Evolutionary conservation across 2,888 invertebrate genomes (phyloP).

Genomic region (Ceramica pisi): DNA sequence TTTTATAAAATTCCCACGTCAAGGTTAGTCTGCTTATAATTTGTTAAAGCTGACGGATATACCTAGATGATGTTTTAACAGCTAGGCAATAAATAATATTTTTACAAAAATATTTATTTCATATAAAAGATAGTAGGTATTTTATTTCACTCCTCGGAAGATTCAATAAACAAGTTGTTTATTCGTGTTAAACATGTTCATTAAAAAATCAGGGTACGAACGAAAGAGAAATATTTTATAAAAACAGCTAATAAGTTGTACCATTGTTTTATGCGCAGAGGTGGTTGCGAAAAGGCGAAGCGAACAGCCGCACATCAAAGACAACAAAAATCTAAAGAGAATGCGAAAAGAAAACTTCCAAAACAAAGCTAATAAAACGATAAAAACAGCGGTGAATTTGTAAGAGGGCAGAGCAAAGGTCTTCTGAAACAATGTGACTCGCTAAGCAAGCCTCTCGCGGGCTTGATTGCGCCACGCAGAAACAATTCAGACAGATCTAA

Average conservation of each 20-base stretch:
- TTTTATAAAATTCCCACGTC: slow-evolving; percentile 9
- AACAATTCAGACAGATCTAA: slow-evolving; percentile 72
- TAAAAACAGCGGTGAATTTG: slow-evolving; percentile 83
- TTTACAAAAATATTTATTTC: background rate
- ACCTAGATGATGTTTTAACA: background rate
- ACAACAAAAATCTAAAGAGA: slow-evolving; percentile 77
- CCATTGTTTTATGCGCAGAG: slow-evolving; percentile 62
- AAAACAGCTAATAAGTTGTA: slow-evolving; percentile 57
- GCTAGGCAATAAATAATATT: background rate
- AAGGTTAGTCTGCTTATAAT: background rate
- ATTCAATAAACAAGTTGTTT: slow-evolving; percentile 32
- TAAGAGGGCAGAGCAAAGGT: slow-evolving; percentile 79
- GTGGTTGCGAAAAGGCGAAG: slow-evolving; percentile 60
- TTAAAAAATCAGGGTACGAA: slow-evolving; percentile 58
- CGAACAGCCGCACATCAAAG: slow-evolving; percentile 78
- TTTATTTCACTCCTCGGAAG: background rate
- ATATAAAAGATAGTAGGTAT: background rate
- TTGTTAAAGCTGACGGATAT: background rate
- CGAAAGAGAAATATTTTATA: slow-evolving; percentile 57
- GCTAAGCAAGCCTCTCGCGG: slow-evolving; percentile 72
- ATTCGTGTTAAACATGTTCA: slow-evolving; percentile 54
- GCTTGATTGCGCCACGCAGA: slow-evolving; percentile 76
- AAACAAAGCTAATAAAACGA: slow-evolving; percentile 86
- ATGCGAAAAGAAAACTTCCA: slow-evolving; percentile 77
- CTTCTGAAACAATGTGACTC: slow-evolving; percentile 82